phyloP scores from a whole-genome alignment of 2,797 vertebrate species.

The Sebastes miniatus region DNA sequence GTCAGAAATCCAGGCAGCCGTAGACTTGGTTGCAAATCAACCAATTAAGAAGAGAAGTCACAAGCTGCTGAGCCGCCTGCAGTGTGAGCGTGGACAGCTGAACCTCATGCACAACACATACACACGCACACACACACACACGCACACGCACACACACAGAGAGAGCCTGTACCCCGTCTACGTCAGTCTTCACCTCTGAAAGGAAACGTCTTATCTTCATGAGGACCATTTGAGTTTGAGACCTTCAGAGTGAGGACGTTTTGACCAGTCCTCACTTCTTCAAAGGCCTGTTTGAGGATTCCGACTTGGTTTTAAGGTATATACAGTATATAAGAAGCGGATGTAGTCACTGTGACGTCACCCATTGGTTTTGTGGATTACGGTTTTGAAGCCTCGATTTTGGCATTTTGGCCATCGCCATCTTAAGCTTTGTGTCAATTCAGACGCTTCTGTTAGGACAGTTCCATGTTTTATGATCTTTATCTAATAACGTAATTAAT shows the following conservation, averaged over 20 bases:
- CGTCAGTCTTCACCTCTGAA: neutral
- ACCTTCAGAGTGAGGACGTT: neutral
- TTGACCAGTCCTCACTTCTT: neutral
- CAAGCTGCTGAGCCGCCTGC: constrained; percentile 24
- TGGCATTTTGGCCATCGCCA: no score
- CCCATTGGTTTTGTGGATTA: no score
- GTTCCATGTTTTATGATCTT: no score
- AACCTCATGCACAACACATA: neutral
- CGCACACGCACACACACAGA: neutral
- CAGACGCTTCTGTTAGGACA: no score
- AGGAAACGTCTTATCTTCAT: neutral
- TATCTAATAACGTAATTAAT: no score
- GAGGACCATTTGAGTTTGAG: neutral
- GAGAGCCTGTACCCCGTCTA: neutral
- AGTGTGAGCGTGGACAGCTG: constrained; percentile 27
- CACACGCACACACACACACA: neutral
- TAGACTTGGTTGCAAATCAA: constrained; percentile 57
- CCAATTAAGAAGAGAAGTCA: constrained; percentile 62
- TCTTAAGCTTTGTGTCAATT: no score
- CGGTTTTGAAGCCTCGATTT: no score
- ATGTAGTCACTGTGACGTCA: no score
- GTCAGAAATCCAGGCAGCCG: constrained; percentile 39
- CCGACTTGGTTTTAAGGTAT: neutral
- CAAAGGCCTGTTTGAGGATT: neutral
- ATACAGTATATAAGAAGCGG: no score